phyloP scores from a whole-genome alignment of 2,797 vertebrate genomes.

The Rhynchonycteris naso region DNA sequence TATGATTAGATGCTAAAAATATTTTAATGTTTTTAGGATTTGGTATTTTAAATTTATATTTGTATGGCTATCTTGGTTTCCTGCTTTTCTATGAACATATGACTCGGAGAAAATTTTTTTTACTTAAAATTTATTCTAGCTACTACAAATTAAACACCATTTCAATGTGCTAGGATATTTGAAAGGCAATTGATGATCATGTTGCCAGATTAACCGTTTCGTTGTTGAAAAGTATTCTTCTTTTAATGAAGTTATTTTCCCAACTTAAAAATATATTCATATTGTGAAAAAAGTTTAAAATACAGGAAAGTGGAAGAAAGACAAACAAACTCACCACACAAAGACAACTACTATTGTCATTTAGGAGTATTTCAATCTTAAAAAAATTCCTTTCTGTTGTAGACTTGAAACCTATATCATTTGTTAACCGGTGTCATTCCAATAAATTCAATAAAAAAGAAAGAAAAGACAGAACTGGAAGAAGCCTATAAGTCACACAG shows the following conservation, averaged over 20 bases:
- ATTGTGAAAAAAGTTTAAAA: slow-evolving; percentile 39
- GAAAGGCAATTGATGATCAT: not conserved
- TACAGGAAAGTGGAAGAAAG: not conserved
- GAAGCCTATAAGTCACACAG: too few species aligned
- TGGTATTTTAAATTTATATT: slow-evolving; percentile 13
- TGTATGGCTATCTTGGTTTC: not conserved
- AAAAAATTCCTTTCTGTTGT: not conserved
- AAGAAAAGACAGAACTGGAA: too few species aligned
- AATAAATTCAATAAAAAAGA: too few species aligned
- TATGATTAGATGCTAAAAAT: not conserved
- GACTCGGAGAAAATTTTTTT: not conserved
- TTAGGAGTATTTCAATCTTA: not conserved
- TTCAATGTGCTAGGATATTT: not conserved
- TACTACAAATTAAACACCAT: slow-evolving; percentile 19
- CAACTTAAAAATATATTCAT: slow-evolving; percentile 24
- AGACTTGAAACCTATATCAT: too few species aligned
- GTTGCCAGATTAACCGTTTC: not conserved
- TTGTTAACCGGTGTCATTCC: too few species aligned
- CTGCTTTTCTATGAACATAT: slow-evolving; percentile 3
- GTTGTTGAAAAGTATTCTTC: not conserved
- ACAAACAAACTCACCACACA: not conserved
- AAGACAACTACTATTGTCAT: not conserved
- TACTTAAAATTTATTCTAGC: slow-evolving; percentile 12
- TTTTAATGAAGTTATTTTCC: slow-evolving; percentile 40
- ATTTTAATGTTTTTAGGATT: not conserved